Conservation (phyloP, 1,140 invertebrate species). For the Atta cephalotes region DNA sequence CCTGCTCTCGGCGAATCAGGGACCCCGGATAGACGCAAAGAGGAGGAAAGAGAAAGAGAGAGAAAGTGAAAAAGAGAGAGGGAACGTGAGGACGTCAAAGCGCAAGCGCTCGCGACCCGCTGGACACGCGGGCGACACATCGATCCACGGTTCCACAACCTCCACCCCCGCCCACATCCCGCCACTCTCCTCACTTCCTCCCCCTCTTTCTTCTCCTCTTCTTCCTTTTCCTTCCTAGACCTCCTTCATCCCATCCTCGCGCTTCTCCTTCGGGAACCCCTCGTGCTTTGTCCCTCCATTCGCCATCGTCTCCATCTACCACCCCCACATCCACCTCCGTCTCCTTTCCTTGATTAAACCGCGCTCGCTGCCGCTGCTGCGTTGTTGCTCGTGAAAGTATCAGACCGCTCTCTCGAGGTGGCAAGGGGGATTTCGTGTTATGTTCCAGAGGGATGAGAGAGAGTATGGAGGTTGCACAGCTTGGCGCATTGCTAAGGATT, state of each 20-base stretch:
- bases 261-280: conserved; percentile 35
- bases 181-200: conserved; percentile 61
- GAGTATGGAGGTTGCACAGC: conserved; percentile 21
- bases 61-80: not conserved
- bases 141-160: conserved; percentile 84
- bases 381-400: conserved; percentile 73
- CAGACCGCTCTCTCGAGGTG: conserved; percentile 55
- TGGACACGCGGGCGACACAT: conserved; percentile 85
- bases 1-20: conserved; percentile 78
- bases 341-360: conserved; percentile 82
- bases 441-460: conserved; percentile 35
- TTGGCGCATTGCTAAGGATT: conserved; percentile 13
- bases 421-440: conserved; percentile 34
- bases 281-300: conserved; percentile 57
- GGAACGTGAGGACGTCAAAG: conserved; percentile 67
- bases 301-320: conserved; percentile 47
- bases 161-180: conserved; percentile 75
- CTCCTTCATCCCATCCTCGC: conserved; percentile 9
- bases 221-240: conserved; percentile 59
- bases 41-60: conserved; percentile 6
- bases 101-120: conserved; percentile 83
- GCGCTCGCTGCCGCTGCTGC: conserved; percentile 58
- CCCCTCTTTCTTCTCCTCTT: conserved; percentile 55
- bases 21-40: conserved; percentile 19
- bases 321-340: conserved; percentile 68